Evolutionary conservation across 2,797 vertebrate genomes (phyloP), one percentile per base, ranked within the genome.

Genomic region (Aphelocoma californica): DNA sequence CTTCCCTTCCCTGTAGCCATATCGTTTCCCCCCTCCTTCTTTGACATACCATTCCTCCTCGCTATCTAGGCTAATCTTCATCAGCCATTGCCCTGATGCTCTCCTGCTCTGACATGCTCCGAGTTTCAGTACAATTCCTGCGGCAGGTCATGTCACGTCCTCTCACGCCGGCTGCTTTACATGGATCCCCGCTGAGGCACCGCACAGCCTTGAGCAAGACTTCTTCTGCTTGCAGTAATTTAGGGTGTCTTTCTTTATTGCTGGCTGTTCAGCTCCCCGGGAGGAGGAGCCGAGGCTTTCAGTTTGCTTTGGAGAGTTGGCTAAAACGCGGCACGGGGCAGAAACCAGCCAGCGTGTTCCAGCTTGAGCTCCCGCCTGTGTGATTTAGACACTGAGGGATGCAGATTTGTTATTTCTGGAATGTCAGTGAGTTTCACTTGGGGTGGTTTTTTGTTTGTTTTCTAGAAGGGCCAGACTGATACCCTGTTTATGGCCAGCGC

Each of bases 41-140:
- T 31, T 88, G 91, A 89, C 96, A 97, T 97, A 88, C 92, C 97
- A 96, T 97, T 97, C 96, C 88, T 94, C 95, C 95, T 94, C 21
- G 32, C 94, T 96, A 96, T 97, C 97, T 95, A 19, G 71, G 94
- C 89, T 96, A 95, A 97, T 97, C 96, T 97, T 95, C 96, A 90
- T 96, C 97, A 96, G 93, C 97, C 97, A 96, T 34, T 92, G 92
- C 93, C 91, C 95, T 16, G 94, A 83, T 86, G 93, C 92, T 94
- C 79, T 95, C 97, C 81, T 97, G 97, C 96, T 97, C 95, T 61
- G 97, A 97, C 97, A 97, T 4, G 97, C 93, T 96, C 62, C 2
- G 36, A 97, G 96, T 97, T 97, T 97, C 96, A 96, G 95, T 94
- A 92, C 96, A 97, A 97, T 97, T 97, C 96, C 96, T 97, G 94